Conservation (phyloP, 2,888 invertebrate genomes). For the Drosophila fungiperda region DNA sequence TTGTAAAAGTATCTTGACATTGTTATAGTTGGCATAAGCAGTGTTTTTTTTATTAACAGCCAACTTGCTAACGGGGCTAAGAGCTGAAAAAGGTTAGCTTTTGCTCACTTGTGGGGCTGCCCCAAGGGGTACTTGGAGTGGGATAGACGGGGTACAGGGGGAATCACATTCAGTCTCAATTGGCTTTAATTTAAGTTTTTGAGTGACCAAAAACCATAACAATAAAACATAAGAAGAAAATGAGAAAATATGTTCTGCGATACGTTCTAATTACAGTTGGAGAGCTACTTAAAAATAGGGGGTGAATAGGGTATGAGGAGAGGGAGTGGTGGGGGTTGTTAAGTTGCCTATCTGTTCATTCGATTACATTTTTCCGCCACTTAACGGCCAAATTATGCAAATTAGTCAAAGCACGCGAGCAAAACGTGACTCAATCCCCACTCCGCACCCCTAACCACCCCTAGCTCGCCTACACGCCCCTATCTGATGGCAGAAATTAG, state of each 20-base stretch:
- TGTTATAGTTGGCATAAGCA: slow-evolving; percentile 44
- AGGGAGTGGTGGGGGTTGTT: neutral
- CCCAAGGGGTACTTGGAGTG: neutral
- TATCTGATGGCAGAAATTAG: slow-evolving; percentile 69
- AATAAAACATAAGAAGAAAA: neutral
- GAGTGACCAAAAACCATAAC: slow-evolving; percentile 5
- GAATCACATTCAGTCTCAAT: slow-evolving; percentile 21
- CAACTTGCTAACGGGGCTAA: slow-evolving; percentile 12
- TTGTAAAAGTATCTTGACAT: slow-evolving; percentile 64
- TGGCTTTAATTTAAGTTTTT: slow-evolving; percentile 15
- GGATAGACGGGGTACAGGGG: neutral
- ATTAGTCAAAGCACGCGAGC: slow-evolving; percentile 64
- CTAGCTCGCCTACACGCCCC: neutral
- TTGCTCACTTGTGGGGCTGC: slow-evolving; percentile 55
- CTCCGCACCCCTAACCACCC: neutral
- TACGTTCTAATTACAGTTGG: slow-evolving; percentile 53
- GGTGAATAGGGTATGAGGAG: neutral
- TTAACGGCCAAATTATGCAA: slow-evolving; percentile 77
- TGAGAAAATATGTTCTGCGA: slow-evolving; percentile 32
- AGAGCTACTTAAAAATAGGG: slow-evolving; percentile 52
- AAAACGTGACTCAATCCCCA: slow-evolving; percentile 10
- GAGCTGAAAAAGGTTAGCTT: slow-evolving; percentile 28
- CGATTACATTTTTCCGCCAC: slow-evolving; percentile 80
- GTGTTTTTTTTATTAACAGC: slow-evolving; percentile 51
- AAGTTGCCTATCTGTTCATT: slow-evolving; percentile 71